These are phyloP conservation scores for Drosophila tripunctata DNA, from an alignment of 2,888 invertebrate genomes.

Conservation along the genomic window DNA sequence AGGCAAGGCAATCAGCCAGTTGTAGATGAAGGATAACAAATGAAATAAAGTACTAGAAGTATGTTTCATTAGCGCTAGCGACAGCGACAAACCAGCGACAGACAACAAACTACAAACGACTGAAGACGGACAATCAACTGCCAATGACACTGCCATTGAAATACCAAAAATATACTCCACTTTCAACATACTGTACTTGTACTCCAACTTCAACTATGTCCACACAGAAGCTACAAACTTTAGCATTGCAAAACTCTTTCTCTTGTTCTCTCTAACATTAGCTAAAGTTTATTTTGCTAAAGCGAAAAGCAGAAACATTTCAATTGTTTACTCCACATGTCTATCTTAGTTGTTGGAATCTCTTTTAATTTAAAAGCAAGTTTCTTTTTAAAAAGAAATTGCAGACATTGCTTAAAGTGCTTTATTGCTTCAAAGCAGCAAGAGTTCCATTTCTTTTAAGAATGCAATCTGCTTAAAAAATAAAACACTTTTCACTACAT, in stretches of 20 bases:
- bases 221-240: constrained; percentile 11
- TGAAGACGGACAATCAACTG: constrained; percentile 46
- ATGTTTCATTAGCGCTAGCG: constrained; percentile 75
- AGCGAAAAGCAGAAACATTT: background rate
- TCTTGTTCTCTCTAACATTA: background rate
- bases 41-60: constrained; percentile 70
- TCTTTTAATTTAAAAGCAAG: background rate
- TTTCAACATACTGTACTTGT: constrained; percentile 2
- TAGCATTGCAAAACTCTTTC: constrained; percentile 7
- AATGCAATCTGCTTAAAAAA: background rate
- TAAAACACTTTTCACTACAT: background rate
- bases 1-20: constrained; percentile 24
- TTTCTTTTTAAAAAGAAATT: no score
- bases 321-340: background rate
- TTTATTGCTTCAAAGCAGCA: no score
- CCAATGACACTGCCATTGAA: constrained; percentile 49
- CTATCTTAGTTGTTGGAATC: background rate
- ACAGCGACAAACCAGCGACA: constrained; percentile 59
- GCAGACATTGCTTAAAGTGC: no score
- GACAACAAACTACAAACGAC: constrained; percentile 24
- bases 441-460: no score
- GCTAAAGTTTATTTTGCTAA: background rate
- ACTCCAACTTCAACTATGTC: background rate
- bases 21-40: constrained; percentile 58
- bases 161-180: constrained; percentile 51